Evolutionary conservation across 92 coral and sea anemone genomes (phyloP), one percentile per base, ranked within the genome.

Genomic region (Palythoa grandiflora): DNA sequence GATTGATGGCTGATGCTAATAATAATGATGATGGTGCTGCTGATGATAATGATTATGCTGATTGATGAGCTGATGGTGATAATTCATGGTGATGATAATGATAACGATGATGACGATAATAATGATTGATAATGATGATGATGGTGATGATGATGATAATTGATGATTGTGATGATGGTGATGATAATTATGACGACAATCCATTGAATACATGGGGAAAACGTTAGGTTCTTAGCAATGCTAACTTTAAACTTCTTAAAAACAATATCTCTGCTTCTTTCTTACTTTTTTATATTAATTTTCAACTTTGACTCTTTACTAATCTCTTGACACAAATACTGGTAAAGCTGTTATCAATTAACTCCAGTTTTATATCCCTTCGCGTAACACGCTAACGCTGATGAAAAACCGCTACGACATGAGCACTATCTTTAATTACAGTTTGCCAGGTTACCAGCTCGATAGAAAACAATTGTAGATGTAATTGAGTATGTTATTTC

Each of bases 401-500:
- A 55, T 3, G 14, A 55, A 55, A 55, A 55, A 55, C 14, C 14
- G 3, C 17, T 55, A 11, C 61, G 6, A 6, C 55, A 51, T 6
- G 6, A 51, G 55, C 1, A 6, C 28, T 28, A 28, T 8, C 50
- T 44, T 4, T 8, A 44, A 8, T 5, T 44, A 44, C 50, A 3
- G 50, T 44, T 44, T 2, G 50, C 50, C 50, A 44, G 50, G 50
- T 44, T 5, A 44, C 50, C 50, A 44, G 5, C 50, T 4, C 7
- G 50, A 44, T 59, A 59, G 16, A 15, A 1, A 59, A 13, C 19
- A 17, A 17, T 15, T 61, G 3, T 16, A 61, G 19, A 35, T 6
- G 50, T 35, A 63, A 55, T 55, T 9, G 38, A 28, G 63, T 20
- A 5, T 2, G 20, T 36, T 16, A 19, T 28, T 39, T 73, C 98